Percentiles rank a stretch among this genome's conserved stretches.
phyloP scores from a whole-genome alignment of 2,797 vertebrate genomes.

The Champsocephalus esox region DNA sequence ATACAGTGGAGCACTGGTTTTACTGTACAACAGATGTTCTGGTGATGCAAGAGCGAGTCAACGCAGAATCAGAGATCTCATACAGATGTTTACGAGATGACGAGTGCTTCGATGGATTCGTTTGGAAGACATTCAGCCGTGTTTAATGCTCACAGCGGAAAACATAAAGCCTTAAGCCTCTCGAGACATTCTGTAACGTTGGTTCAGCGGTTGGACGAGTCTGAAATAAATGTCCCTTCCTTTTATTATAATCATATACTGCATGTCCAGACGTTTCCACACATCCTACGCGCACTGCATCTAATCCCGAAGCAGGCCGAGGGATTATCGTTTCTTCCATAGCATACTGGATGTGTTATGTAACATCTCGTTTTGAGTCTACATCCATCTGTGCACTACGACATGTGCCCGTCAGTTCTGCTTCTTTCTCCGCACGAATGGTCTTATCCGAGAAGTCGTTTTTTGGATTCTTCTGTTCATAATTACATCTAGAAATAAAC shows the following conservation, averaged over 20 bases:
- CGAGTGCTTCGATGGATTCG: conserved; percentile 4
- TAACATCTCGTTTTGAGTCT: conserved; percentile 64
- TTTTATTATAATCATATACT: conserved; percentile 7
- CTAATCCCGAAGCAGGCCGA: conserved; percentile 47
- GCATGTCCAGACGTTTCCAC: conserved; percentile 37
- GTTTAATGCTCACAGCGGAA: conserved; percentile 28
- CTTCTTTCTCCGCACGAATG: conserved; percentile 37
- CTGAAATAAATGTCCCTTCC: conserved; percentile 3
- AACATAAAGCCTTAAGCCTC: conserved; percentile 16
- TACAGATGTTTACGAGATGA: not conserved
- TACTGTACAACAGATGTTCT: conserved; percentile 21
- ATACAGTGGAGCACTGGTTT: conserved; percentile 10
- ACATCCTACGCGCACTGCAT: conserved; percentile 29
- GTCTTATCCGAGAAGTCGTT: not conserved
- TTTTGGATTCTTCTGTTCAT: no score
- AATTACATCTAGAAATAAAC: not conserved
- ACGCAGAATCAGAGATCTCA: conserved; percentile 23
- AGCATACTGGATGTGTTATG: conserved; percentile 65
- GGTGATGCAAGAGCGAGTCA: conserved; percentile 23
- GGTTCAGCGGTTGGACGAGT: no score
- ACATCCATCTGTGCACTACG: conserved; percentile 64
- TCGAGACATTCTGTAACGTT: no score
- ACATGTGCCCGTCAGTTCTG: conserved; percentile 28
- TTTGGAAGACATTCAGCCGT: conserved; percentile 17
- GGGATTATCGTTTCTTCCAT: conserved; percentile 63